Base-by-base conservation (phyloP, 2,797 vertebrate genomes). In the Leptodactylus fallax region DNA sequence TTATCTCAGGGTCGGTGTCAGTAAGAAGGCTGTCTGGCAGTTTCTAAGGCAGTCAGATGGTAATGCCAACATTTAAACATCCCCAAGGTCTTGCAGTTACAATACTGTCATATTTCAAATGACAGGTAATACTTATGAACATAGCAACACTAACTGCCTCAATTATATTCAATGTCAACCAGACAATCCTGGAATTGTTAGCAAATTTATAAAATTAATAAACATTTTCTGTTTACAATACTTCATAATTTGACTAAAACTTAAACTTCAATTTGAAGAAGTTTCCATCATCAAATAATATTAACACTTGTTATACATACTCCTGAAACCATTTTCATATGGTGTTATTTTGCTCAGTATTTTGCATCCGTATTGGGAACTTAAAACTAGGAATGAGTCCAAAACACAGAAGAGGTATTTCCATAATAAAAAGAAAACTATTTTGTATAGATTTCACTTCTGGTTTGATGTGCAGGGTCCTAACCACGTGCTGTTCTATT, bases 81-180 rank as follows among this genome's bases (percentile, higher is more conserved):
- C 95, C 93, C 95, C 90, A 93, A 94, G 94, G 95, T 91, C 92
- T 91, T 91, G 85, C 93, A 91, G 92, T 93, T 94, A 93, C 27
- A 91, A 91, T 87, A 88, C 91, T 93, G 92, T 94, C 94, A 94
- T 94, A 95, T 94, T 95, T 96, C 93, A 95, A 92, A 93, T 93
- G 95, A 94, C 94, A 94, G 94, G 94, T 94, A 94, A 94, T 94
- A 91, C 90, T 93, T 92, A 93, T 0, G 78, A 94, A 93, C 93
- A 94, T 0, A 87, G 89, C 16, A 8, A 89, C 87, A 89, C 92
- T 92, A 92, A 93, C 92, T 93, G 93, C 92, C 91, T 95, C 93
- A 93, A 94, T 95, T 95, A 95, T 91, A 93, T 88, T 96, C 94
- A 94, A 92, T 92, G 93, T 94, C 94, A 95, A 93, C 90, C 61